These are phyloP conservation scores for Dicranocentrus wangi DNA, from an alignment of 2,888 invertebrate genomes.

Conservation along the genomic window DNA sequence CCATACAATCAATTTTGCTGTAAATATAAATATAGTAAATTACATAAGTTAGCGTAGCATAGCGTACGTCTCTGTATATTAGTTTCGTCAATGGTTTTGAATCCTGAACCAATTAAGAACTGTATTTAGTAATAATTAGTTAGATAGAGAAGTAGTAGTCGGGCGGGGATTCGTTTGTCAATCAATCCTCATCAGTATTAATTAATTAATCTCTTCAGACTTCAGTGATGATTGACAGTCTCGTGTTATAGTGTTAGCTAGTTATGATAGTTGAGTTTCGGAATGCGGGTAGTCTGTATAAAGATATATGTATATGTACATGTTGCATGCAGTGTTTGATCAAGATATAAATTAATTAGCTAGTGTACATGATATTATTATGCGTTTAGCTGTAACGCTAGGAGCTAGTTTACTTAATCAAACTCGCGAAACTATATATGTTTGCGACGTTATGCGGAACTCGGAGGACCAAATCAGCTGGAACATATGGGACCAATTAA, in stretches of 20 bases:
- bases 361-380: background rate
- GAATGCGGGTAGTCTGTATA: background rate
- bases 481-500: slow-evolving; percentile 71
- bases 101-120: too few relatives aligned
- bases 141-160: too few relatives aligned
- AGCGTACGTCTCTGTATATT: too few relatives aligned
- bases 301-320: background rate
- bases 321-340: background rate
- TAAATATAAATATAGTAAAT: too few relatives aligned
- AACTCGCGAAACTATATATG: background rate
- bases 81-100: too few relatives aligned
- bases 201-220: background rate
- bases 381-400: too few relatives aligned
- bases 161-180: background rate
- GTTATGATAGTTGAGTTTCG: background rate
- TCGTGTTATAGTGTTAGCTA: background rate
- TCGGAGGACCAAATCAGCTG: slow-evolving; percentile 71
- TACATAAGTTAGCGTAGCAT: too few relatives aligned
- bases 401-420: too few relatives aligned
- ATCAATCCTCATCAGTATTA: background rate
- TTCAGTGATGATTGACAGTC: background rate
- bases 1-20: too few relatives aligned
- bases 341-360: background rate
- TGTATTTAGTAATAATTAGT: too few relatives aligned
- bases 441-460: slow-evolving; percentile 24